Evolutionary conservation across 2,797 vertebrate genomes (phyloP), one percentile per base, ranked within the genome.

Genomic region (Gouania willdenowi): DNA sequence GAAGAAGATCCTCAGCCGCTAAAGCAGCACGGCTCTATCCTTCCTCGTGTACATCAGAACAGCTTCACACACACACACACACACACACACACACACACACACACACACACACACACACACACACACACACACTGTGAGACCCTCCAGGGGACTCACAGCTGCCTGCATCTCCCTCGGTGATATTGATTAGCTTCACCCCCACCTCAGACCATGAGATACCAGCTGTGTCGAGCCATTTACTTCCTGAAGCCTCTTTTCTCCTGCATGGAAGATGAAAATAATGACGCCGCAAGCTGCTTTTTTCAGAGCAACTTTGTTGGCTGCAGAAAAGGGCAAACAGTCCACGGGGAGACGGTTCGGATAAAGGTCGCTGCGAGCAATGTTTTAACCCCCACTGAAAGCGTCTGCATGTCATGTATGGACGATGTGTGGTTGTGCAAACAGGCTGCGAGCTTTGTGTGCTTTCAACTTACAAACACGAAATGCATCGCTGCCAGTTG

Each of bases 141-240:
- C 46, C 34, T 47, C 28, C 30, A 17, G 46, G 43, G 44, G 27
- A 50, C 43, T 42, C 62, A 20, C 66, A 63, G 56, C 21, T 12
- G 74, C 52, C 77, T 75, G 73, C 79, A 74, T 82, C 66, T 63
- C 52, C 58, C 53, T 77, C 56, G 18, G n/a, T 47, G 40, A 46
- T 79, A 83, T 85, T 80, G 83, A 85, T 82, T 67, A 60, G 44
- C 58, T 76, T 19, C n/a, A 67, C 71, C 81, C 70, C 75, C 74
- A 56, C 70, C 68, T 53, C 59, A 50, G 60, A 70, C 48, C 52
- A 66, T 63, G 67, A 57, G 72, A 78, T 64, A 68, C 66, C 83
- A 83, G 77, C 79, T 83, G 83, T 75, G 77, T 74, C 51, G 19
- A 75, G 62, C 56, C 71, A 46, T 72, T 70, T 66, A 50, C 70